Percentiles rank a stretch among this genome's conserved stretches.
Evolutionary conservation across 2,888 invertebrate genomes (phyloP).

Genomic region (Theretra japonica): DNA sequence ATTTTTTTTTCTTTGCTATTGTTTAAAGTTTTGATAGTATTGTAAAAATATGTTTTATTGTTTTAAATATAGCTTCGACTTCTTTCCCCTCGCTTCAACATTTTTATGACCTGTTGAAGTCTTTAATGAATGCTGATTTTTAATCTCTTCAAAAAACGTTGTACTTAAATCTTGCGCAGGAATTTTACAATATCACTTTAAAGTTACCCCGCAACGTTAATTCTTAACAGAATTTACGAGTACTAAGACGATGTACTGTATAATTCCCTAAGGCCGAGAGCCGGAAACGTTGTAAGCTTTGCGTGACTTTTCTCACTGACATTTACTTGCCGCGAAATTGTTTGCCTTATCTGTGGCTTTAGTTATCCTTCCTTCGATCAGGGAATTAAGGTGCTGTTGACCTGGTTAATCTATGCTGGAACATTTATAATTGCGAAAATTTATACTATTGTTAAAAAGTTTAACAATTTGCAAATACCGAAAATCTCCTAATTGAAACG

Average conservation of each 20-base stretch:
- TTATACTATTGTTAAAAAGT: not conserved
- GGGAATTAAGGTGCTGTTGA: not conserved
- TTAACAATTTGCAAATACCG: too few species aligned
- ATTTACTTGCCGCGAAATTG: constrained; percentile 1
- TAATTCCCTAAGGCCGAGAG: constrained; percentile 2
- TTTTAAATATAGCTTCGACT: too few species aligned
- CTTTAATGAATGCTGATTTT: too few species aligned
- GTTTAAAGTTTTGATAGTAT: too few species aligned
- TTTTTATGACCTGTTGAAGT: too few species aligned
- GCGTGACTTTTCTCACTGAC: constrained; percentile 26
- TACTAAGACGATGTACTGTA: not conserved
- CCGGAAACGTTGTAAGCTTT: constrained; percentile 12
- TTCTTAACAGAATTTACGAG: constrained; percentile 15
- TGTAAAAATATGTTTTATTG: too few species aligned
- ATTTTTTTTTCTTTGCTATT: too few species aligned
- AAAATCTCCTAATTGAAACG: too few species aligned
- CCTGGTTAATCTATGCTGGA: not conserved
- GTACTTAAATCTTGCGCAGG: too few species aligned
- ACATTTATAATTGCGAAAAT: not conserved
- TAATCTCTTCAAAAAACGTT: too few species aligned
- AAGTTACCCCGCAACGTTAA: not conserved
- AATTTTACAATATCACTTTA: not conserved
- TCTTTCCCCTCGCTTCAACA: too few species aligned
- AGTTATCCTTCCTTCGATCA: not conserved
- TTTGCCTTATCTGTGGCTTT: constrained; percentile 18